Conservation (phyloP, 2,113 vertebrate species). For the Alligator mississippiensis region DNA sequence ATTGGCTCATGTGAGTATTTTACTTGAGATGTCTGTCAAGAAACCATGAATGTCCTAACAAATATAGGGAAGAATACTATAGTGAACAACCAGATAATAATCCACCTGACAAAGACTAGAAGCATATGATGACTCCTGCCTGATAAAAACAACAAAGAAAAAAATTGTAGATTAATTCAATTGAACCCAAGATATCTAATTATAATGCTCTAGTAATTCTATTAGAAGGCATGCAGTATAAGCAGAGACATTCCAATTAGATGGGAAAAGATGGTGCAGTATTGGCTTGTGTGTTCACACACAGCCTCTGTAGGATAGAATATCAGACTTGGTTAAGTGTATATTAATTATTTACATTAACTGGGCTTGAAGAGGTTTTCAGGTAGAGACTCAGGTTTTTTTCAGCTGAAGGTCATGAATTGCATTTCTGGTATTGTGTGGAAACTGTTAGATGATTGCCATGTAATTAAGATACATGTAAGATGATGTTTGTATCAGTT, state of each 20-base stretch:
- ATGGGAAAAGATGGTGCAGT: background rate
- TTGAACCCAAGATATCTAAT: conserved; percentile 61
- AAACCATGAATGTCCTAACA: conserved; percentile 43
- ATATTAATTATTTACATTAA: background rate
- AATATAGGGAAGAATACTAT: conserved; percentile 14
- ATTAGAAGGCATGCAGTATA: background rate
- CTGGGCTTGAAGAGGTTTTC: background rate
- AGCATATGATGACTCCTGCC: background rate
- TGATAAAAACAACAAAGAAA: conserved; percentile 31
- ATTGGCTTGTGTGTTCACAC: background rate
- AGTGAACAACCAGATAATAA: conserved; percentile 52
- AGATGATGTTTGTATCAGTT: background rate
- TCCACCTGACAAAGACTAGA: conserved; percentile 57
- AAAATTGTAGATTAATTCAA: conserved; percentile 51
- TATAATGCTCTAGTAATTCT: conserved; percentile 64
- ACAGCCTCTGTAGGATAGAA: accelerated
- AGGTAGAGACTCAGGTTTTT: background rate
- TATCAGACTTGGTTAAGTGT: accelerated
- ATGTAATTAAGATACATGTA: accelerated
- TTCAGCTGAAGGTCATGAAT: conserved; percentile 14
- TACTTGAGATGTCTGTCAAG: conserved; percentile 60
- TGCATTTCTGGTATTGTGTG: conserved; percentile 19
- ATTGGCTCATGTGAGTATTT: conserved; percentile 62
- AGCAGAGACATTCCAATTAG: background rate
- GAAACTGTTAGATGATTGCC: background rate